Conservation (phyloP, 2,888 invertebrate genomes). For the Palloptera scutellata region DNA sequence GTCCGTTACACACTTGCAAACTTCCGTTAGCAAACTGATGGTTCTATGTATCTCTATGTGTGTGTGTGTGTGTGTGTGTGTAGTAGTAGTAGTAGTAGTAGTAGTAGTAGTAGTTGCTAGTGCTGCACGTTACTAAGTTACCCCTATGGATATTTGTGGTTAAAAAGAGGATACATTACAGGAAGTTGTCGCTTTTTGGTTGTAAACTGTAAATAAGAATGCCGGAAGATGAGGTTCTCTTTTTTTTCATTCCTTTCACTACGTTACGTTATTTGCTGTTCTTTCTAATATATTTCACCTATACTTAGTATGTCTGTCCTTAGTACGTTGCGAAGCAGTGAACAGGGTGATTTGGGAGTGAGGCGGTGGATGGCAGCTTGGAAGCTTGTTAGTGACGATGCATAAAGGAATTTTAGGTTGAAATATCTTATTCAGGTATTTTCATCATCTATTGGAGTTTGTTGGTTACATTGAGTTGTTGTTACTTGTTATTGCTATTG, state of each 20-base stretch:
- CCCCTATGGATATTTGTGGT: conserved; percentile 26
- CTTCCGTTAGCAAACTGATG: conserved; percentile 14
- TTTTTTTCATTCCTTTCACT: conserved; percentile 20
- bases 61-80: neutral
- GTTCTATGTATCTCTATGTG: conserved; percentile 1
- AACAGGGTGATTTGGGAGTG: too few species aligned
- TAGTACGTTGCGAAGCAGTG: too few species aligned
- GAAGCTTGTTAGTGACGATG: too few species aligned
- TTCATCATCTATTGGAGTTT: neutral
- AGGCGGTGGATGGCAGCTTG: too few species aligned
- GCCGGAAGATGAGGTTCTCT: conserved; percentile 30
- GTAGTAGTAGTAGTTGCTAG: conserved; percentile 5
- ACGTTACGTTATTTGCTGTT: neutral
- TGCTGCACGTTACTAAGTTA: conserved; percentile 4
- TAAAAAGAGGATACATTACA: conserved; percentile 28
- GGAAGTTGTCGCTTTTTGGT: conserved; percentile 31
- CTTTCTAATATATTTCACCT: too few species aligned
- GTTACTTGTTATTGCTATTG: neutral
- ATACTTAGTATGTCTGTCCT: too few species aligned
- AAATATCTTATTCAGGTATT: too few species aligned
- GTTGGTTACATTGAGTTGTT: neutral
- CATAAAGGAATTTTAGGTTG: too few species aligned
- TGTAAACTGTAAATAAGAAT: conserved; percentile 29
- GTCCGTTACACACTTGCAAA: conserved; percentile 26
- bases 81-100: neutral